A percentile compares a stretch with the other conserved stretches of the same genome.
Evolutionary conservation across 1,140 invertebrate genomes (phyloP).

Genomic region (Paralvinella palmiformis): DNA sequence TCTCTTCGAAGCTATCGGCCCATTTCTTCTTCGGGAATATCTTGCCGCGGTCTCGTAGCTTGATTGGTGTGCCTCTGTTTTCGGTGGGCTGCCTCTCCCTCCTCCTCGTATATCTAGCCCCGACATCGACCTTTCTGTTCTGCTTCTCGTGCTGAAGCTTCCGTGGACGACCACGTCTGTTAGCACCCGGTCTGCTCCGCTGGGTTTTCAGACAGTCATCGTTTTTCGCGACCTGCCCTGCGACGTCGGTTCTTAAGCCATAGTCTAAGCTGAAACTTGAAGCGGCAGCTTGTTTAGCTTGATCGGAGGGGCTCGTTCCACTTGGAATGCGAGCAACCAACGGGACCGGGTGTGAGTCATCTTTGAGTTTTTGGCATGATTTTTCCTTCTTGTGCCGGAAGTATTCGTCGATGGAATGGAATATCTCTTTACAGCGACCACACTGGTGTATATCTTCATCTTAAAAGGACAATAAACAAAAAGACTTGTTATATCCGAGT

Average conservation of each 20-base stretch:
- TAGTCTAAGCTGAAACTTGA: not conserved
- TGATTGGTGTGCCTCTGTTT: not conserved
- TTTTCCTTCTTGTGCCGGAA: slow-evolving; percentile 13
- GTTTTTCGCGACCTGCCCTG: not conserved
- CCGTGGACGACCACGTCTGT: not conserved
- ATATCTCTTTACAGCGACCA: slow-evolving; percentile 12
- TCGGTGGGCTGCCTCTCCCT: not conserved
- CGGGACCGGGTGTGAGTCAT: not conserved
- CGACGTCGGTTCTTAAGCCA: not conserved
- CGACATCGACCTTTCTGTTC: not conserved
- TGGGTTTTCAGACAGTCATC: not conserved
- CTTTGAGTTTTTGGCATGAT: slow-evolving; percentile 4
- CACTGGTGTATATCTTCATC: slow-evolving; percentile 18
- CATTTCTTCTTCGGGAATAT: not conserved
- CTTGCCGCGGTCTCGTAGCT: not conserved
- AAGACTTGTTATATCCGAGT: too few relatives aligned
- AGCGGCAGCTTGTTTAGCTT: not conserved
- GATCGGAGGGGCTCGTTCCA: not conserved
- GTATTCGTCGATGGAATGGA: slow-evolving; percentile 8
- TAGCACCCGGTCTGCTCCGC: not conserved
- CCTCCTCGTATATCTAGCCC: too few relatives aligned
- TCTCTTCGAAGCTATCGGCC: not conserved
- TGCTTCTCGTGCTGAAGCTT: not conserved
- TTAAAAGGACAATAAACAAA: not conserved
- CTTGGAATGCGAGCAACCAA: not conserved